Conservation (phyloP, 2,113 vertebrate genomes). For the Strix uralensis region DNA sequence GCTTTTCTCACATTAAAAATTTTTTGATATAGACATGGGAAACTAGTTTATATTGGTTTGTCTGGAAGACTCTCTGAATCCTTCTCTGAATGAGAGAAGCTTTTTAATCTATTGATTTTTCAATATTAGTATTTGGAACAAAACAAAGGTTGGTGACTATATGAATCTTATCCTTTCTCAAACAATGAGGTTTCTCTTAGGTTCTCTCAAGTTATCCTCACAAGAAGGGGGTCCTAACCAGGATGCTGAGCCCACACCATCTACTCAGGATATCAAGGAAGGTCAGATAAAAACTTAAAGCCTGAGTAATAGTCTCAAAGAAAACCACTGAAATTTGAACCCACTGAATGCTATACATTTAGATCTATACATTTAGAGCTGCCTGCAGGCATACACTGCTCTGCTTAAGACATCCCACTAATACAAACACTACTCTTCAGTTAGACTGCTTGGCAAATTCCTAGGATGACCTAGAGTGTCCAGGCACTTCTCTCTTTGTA, state of each 20-base stretch:
- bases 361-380: neutral
- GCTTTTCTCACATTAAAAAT: neutral
- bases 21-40: neutral
- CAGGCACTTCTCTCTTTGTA: neutral
- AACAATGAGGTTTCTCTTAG: neutral
- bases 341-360: neutral
- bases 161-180: neutral
- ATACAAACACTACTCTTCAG: neutral
- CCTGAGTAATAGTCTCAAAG: neutral
- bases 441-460: neutral
- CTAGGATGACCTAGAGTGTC: accelerated
- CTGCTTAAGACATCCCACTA: neutral
- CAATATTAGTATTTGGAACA: neutral
- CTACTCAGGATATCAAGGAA: neutral
- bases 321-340: neutral
- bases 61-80: neutral
- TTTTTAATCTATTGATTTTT: neutral
- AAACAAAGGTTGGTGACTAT: neutral
- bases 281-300: neutral
- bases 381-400: neutral
- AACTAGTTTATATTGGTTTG: neutral
- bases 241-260: neutral
- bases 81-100: neutral
- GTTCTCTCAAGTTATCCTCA: neutral
- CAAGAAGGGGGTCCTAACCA: neutral